Base-by-base conservation (phyloP, 1,140 invertebrate species). In the Drosophila ambigua region DNA sequence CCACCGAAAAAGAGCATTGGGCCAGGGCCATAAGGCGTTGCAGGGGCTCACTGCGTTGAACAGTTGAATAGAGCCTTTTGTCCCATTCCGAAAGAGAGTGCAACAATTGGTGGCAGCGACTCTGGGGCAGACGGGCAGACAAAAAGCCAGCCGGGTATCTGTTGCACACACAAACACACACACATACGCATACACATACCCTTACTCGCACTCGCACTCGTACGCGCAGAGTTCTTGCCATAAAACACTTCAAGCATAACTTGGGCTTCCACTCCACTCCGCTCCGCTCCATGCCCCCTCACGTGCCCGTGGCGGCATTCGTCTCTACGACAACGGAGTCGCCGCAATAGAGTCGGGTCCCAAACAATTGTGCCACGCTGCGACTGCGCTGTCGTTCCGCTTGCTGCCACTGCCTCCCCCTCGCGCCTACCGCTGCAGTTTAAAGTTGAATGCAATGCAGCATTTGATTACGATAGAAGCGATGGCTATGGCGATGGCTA, bases 201-300 rank as follows among this genome's bases (percentile, higher is more conserved):
- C 66, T 0, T 31, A 31, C 28, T 8, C 7, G 7, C 3, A 82
- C 64, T 57, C 43, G 13, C 11, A 20, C 20, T 20, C 20, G 16
- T 16, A 16, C 16, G 16, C 16, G 20, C 20, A 7, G n/a, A 16
- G 53, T 71, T 71, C 68, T 87, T 64, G 67, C 73, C 68, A 85
- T 80, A 84, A 84, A 85, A 84, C 68, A 72, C 77, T 72, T 88
- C 75, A 87, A 67, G 83, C 83, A 87, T 81, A 79, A 87, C 83
- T 78, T 49, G 66, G 69, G 63, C 54, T 65, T 66, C 60, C 49
- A 63, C 55, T 41, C 6, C 26, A 15, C 51, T 60, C 43, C 60
- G 1, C 20, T 20, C 20, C 20, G 2, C 2, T 20, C 20, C 20
- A 16, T 16, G 16, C 20, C 20, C 20, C n/a, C 39, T 16, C 24